Evolutionary conservation across 2,113 vertebrate species (phyloP), one percentile per base, ranked within the genome.

Genomic region (Calcarius ornatus): DNA sequence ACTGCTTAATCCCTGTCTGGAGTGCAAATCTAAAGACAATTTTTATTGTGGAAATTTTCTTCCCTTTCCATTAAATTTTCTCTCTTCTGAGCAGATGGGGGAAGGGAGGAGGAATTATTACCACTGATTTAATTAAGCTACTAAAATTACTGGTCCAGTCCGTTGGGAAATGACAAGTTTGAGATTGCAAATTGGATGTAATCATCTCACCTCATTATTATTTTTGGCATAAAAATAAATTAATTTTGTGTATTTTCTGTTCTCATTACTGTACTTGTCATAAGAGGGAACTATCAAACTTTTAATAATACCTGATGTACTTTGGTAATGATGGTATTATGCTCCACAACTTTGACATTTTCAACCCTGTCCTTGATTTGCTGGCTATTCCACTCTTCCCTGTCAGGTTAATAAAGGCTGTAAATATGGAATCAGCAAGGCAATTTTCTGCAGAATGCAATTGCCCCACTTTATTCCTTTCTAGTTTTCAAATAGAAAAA

Each of bases 151-250:
- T 68, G 60, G 80, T 51, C 56, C 57, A 59, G 68, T 83, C 93
- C 59, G 28, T 25, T 0, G 48, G 75, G 88, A 88, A 95, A 96
- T 81, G 77, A 94, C 77, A 96, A 90, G 40, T 85, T 78, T 79
- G 81, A 91, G 68, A 95, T 35, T 92, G 66, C 2, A 30, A 96
- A 92, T 64, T 90, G 48, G 87, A 84, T 94, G 43, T 43, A 81
- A 91, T 97, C 87, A 92, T 86, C 89, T 96, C 85, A 94, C 43
- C 69, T 96, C 82, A 78, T 95, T 86, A 94, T 76, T 96, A 96
- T 60, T 86, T 97, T 96, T 89, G 71, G 91, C 92, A 95, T 53
- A 75, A 96, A 95, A 97, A 94, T 96, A 93, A 96, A 96, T 95
- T 93, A 93, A 95, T 94, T 95, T 95, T 94, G 40, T 92, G 23